These are phyloP conservation scores for Agrypnus murinus DNA, from an alignment of 2,888 invertebrate species.

Conservation along the genomic window DNA sequence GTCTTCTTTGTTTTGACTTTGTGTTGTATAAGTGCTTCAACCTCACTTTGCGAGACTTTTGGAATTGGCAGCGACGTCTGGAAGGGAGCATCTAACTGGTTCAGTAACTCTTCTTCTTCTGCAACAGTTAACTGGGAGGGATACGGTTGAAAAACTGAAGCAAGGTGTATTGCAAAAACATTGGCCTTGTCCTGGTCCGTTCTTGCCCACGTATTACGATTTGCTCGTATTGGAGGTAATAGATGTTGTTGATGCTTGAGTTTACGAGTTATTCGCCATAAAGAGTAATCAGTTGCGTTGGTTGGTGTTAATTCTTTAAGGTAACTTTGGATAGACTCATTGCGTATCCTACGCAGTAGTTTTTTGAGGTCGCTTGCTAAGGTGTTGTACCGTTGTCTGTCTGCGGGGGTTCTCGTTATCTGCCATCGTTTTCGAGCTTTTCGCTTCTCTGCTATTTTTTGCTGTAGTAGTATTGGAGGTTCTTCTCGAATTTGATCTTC, in stretches of 20 bases:
- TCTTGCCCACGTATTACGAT: conserved; percentile 1
- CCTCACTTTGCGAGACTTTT: conserved; percentile 4
- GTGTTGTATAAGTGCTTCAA: not conserved
- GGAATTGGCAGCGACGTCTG: not conserved
- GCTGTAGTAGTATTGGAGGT: no score
- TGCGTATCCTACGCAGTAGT: no score
- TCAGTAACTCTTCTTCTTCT: conserved; percentile 4
- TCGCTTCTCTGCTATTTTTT: no score
- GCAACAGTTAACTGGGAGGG: not conserved
- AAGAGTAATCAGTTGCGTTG: conserved; percentile 4
- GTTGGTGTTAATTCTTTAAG: not conserved
- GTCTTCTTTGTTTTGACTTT: not conserved
- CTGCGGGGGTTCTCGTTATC: no score
- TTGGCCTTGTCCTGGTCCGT: not conserved
- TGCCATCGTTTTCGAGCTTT: no score
- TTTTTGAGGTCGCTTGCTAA: not conserved
- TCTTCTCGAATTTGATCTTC: no score
- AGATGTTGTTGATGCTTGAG: conserved; percentile 7
- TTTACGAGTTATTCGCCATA: not conserved
- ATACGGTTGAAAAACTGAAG: conserved; percentile 2
- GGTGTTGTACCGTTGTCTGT: not conserved
- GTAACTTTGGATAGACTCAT: no score
- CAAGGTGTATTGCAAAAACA: conserved; percentile 7
- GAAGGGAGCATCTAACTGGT: not conserved
- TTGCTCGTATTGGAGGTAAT: conserved; percentile 10